Conservation (phyloP, 2,888 invertebrate species). For the Morpho achilles region DNA sequence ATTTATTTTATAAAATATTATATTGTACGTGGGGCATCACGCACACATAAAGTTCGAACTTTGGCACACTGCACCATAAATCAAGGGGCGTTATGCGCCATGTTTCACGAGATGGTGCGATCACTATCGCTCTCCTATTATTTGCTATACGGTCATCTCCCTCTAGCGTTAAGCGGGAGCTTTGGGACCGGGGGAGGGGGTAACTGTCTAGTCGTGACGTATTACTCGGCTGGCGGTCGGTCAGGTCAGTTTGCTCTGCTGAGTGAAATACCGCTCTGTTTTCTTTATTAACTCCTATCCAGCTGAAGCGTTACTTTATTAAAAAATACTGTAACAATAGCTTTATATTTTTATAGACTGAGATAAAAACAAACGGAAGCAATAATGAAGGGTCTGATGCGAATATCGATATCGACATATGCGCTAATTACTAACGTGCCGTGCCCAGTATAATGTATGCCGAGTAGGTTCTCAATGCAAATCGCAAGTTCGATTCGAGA, state of each 20-base stretch:
- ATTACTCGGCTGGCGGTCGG: slow-evolving; percentile 69
- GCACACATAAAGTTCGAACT: slow-evolving; percentile 73
- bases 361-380: slow-evolving; percentile 36
- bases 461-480: slow-evolving; percentile 72
- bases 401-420: slow-evolving; percentile 66
- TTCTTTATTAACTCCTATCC: slow-evolving; percentile 35
- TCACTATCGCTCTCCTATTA: slow-evolving; percentile 59
- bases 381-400: slow-evolving; percentile 57
- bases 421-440: slow-evolving; percentile 67
- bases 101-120: slow-evolving; percentile 70
- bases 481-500: slow-evolving; percentile 76
- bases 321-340: slow-evolving; percentile 26
- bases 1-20: slow-evolving; percentile 28
- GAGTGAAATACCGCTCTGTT: slow-evolving; percentile 40
- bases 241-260: slow-evolving; percentile 57
- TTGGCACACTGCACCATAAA: slow-evolving; percentile 75
- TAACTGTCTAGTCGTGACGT: slow-evolving; percentile 77
- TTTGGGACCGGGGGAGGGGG: slow-evolving; percentile 60
- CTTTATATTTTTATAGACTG: slow-evolving; percentile 20
- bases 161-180: slow-evolving; percentile 62
- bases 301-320: slow-evolving; percentile 25
- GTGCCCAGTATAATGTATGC: slow-evolving; percentile 69
- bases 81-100: slow-evolving; percentile 80
- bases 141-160: slow-evolving; percentile 54
- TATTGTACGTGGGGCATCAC: slow-evolving; percentile 43